These are phyloP conservation scores for Rapana venosa DNA, from an alignment of 2,888 invertebrate species.

Conservation along the genomic window DNA sequence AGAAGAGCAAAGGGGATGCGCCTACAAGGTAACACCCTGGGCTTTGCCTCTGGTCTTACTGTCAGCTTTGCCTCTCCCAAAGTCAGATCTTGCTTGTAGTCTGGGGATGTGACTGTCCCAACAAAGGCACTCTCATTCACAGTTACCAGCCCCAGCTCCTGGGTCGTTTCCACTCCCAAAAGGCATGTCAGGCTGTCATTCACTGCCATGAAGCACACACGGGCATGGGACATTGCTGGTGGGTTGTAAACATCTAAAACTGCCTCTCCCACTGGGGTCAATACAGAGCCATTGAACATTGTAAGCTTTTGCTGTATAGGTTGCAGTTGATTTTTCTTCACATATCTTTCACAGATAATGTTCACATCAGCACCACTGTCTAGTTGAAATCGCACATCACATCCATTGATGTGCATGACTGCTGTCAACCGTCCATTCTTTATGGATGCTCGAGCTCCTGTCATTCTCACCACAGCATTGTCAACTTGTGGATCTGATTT, in stretches of 20 bases:
- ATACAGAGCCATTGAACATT: conserved; percentile 34
- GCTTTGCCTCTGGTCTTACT: conserved; percentile 27
- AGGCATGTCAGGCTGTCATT: background rate
- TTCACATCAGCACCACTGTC: conserved; percentile 44
- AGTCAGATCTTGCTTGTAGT: background rate
- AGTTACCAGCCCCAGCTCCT: conserved; percentile 25
- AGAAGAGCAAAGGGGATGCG: conserved; percentile 44
- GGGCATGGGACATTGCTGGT: background rate
- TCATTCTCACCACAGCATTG: conserved; percentile 22
- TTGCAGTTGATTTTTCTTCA: conserved; percentile 28
- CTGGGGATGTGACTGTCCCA: background rate
- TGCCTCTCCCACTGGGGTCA: conserved; percentile 34
- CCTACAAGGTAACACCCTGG: conserved; percentile 43
- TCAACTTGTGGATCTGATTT: background rate
- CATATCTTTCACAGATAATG: conserved; percentile 39
- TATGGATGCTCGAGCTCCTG: background rate
- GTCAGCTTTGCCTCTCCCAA: conserved; percentile 38
- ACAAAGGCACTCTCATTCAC: background rate
- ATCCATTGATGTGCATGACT: conserved; percentile 14
- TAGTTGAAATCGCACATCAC: conserved; percentile 33
- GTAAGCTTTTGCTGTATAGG: background rate
- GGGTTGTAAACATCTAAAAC: conserved; percentile 5
- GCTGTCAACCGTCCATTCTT: background rate
- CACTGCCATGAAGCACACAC: conserved; percentile 11
- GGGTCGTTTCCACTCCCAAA: conserved; percentile 29